Conservation (phyloP, 2,888 invertebrate species). For the Caenorhabditis panamensis region DNA sequence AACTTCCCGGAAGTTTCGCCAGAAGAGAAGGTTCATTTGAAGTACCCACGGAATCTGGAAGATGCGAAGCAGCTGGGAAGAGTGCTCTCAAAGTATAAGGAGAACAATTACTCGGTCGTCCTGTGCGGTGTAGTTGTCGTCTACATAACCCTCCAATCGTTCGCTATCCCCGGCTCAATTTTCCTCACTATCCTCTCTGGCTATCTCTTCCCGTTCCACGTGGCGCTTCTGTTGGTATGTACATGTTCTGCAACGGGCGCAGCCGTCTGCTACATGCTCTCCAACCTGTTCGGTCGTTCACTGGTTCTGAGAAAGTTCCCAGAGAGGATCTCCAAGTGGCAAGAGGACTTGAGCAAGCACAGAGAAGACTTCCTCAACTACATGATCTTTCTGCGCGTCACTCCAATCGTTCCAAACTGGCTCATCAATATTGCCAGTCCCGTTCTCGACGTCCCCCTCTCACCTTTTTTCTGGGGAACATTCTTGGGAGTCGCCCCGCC, state of each 20-base stretch:
- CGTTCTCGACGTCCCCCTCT: conserved; percentile 93
- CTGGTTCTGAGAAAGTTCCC: conserved; percentile 88
- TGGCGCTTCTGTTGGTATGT: conserved; percentile 89
- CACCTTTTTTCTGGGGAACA: conserved; percentile 94
- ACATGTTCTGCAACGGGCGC: conserved; percentile 96
- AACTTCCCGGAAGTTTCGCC: conserved; percentile 83
- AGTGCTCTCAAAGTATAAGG: conserved; percentile 92
- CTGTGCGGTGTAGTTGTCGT: conserved; percentile 91
- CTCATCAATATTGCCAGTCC: conserved; percentile 97
- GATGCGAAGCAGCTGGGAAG: conserved; percentile 95
- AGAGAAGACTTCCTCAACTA: conserved; percentile 93
- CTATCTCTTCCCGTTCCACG: conserved; percentile 93
- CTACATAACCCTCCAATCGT: conserved; percentile 97
- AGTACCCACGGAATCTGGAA: conserved; percentile 93
- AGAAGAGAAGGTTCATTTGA: conserved; percentile 90
- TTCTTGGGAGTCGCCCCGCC: conserved; percentile 97
- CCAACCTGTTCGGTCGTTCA: conserved; percentile 91
- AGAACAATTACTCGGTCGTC: conserved; percentile 88
- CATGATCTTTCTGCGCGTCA: conserved; percentile 95
- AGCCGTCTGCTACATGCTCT: conserved; percentile 93
- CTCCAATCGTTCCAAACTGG: conserved; percentile 99
- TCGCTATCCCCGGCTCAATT: conserved; percentile 98
- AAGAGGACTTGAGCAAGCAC: conserved; percentile 87
- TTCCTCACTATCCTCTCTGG: conserved; percentile 97
- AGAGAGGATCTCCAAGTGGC: conserved; percentile 90